Percentiles rank a stretch among this genome's conserved stretches.
phyloP scores from a whole-genome alignment of 2,113 vertebrate genomes.

The Catharus bicknelli region DNA sequence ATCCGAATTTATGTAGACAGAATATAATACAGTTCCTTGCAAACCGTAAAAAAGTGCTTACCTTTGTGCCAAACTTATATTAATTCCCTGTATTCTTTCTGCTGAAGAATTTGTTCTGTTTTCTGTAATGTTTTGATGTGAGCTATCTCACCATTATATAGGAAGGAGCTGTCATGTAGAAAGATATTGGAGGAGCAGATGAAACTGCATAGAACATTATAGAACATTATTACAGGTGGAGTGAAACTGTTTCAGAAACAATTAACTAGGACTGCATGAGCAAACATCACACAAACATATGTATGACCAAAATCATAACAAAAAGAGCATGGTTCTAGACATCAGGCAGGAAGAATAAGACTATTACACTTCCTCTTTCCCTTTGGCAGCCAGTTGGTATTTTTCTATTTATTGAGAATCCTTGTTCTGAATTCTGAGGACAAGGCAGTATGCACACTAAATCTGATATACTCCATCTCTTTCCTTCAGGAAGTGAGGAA shows the following conservation, averaged over 20 bases:
- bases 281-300: background rate
- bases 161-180: accelerated
- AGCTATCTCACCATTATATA: background rate
- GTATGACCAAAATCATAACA: background rate
- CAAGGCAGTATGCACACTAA: background rate
- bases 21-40: background rate
- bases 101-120: background rate
- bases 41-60: background rate
- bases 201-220: background rate
- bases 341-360: background rate
- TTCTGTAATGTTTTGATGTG: background rate
- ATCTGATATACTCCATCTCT: background rate
- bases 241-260: background rate
- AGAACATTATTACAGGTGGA: background rate
- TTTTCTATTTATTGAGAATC: background rate
- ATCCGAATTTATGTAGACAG: background rate
- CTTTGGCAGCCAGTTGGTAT: background rate
- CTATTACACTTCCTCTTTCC: background rate
- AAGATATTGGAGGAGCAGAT: background rate
- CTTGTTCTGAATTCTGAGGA: background rate
- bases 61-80: background rate
- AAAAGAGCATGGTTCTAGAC: background rate
- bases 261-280: background rate
- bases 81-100: background rate
- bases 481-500: conserved; percentile 61